A percentile compares a stretch with the other conserved stretches of the same genome.
Conservation (phyloP, 2,797 vertebrate species). For the Ataeniobius toweri region DNA sequence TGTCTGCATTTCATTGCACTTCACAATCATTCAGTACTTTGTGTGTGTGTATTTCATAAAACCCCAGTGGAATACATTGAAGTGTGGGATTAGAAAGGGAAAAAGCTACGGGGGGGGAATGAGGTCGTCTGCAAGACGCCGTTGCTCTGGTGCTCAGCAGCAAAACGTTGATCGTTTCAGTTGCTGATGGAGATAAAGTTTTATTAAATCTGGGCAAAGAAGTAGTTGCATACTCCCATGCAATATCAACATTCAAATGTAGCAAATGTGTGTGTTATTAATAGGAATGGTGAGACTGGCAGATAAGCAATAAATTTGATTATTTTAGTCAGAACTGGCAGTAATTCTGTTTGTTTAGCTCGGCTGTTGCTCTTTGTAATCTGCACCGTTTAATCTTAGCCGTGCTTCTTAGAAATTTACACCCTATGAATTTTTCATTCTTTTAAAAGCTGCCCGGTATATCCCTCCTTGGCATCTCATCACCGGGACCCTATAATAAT, state of each 20-base stretch:
- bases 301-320: not conserved
- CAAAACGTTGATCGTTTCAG: not conserved
- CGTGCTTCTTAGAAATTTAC: conserved; percentile 1
- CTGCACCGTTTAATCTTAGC: not conserved
- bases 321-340: not conserved
- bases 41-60: not conserved
- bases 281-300: not conserved
- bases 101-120: too few relatives aligned
- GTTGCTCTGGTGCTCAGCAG: not conserved
- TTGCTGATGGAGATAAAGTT: not conserved
- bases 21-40: not conserved
- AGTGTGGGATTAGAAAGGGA: not conserved
- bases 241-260: not conserved
- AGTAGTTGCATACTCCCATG: not conserved
- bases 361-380: not conserved
- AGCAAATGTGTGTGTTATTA: not conserved
- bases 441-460: conserved; percentile 24
- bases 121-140: too few relatives aligned
- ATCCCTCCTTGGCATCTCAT: not conserved
- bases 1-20: not conserved
- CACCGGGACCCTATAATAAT: conserved; percentile 22
- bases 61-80: not conserved
- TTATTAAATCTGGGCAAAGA: not conserved
- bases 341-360: not conserved
- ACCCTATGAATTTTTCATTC: conserved; percentile 25